Percentiles rank a stretch among this genome's conserved stretches.
Evolutionary conservation across 2,113 vertebrate species (phyloP).

Genomic region (Ariopsis seemanni): DNA sequence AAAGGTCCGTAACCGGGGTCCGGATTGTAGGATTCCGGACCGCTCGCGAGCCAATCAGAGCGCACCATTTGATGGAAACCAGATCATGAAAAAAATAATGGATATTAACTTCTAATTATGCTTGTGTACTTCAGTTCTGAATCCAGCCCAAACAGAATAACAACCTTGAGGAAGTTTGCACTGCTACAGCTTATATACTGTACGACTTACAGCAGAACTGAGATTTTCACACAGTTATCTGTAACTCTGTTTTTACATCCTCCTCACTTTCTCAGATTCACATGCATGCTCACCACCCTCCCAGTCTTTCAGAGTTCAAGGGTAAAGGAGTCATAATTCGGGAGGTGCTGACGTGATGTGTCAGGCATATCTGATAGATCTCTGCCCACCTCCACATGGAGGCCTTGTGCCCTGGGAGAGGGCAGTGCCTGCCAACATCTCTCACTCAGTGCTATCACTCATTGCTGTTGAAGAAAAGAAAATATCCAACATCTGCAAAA

Average conservation of each 20-base stretch:
- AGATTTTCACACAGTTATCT: constrained; percentile 17
- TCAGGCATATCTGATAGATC: constrained; percentile 26
- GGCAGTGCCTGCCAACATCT: constrained; percentile 15
- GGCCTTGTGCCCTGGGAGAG: constrained; percentile 42
- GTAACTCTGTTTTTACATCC: constrained; percentile 29
- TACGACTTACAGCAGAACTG: background rate
- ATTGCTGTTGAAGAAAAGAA: constrained; percentile 26
- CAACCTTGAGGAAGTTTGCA: background rate
- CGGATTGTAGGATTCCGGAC: too few species aligned
- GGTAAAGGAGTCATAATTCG: constrained; percentile 29
- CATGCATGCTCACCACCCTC: constrained; percentile 11
- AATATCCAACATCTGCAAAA: constrained; percentile 39
- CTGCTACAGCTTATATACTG: background rate
- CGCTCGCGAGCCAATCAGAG: too few species aligned
- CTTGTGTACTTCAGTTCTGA: background rate
- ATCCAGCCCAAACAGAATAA: background rate
- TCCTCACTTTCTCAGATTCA: constrained; percentile 22
- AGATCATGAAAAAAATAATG: background rate
- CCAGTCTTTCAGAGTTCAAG: constrained; percentile 13
- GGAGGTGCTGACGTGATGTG: constrained; percentile 42
- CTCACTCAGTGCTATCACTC: constrained; percentile 41
- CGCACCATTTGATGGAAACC: too few species aligned
- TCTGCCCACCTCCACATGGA: constrained; percentile 33
- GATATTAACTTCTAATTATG: background rate
- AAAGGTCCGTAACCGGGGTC: too few species aligned